A percentile compares a stretch with the other conserved stretches of the same genome.
phyloP scores from a whole-genome alignment of 2,888 invertebrate genomes.

The Eilema depressum region DNA sequence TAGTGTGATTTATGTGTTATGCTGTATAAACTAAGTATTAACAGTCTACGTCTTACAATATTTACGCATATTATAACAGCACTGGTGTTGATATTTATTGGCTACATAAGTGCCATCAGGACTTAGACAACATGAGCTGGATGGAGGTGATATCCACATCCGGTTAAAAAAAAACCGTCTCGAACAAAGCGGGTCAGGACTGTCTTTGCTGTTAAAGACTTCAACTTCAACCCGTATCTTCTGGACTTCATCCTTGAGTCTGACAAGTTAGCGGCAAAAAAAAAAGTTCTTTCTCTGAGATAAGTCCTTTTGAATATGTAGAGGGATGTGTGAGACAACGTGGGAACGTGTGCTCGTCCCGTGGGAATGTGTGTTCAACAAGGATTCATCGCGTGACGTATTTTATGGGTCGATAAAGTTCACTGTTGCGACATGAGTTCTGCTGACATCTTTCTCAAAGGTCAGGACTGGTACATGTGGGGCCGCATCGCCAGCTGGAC shows the following conservation, averaged over 20 bases:
- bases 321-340: too few relatives aligned
- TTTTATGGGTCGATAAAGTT: conserved; percentile 3
- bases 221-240: too few relatives aligned
- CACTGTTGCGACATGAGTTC: not conserved
- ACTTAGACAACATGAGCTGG: too few relatives aligned
- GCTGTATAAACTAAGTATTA: not conserved
- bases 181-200: too few relatives aligned
- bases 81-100: not conserved
- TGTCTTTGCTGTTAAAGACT: too few relatives aligned
- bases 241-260: too few relatives aligned
- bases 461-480: conserved; percentile 19
- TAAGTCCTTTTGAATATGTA: too few relatives aligned
- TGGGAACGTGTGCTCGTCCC: not conserved
- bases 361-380: not conserved
- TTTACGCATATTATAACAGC: not conserved
- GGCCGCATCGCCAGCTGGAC: conserved; percentile 15
- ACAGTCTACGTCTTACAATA: conserved; percentile 14
- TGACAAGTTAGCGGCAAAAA: too few relatives aligned
- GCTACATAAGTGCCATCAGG: not conserved
- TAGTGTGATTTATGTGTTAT: not conserved
- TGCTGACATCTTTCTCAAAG: conserved; percentile 21
- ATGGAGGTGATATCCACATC: too few relatives aligned
- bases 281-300: too few relatives aligned
- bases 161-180: too few relatives aligned
- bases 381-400: not conserved